A percentile compares a stretch with the other conserved stretches of the same genome.
Evolutionary conservation across 2,113 vertebrate genomes (phyloP).

Genomic region (Vireo altiloquus): DNA sequence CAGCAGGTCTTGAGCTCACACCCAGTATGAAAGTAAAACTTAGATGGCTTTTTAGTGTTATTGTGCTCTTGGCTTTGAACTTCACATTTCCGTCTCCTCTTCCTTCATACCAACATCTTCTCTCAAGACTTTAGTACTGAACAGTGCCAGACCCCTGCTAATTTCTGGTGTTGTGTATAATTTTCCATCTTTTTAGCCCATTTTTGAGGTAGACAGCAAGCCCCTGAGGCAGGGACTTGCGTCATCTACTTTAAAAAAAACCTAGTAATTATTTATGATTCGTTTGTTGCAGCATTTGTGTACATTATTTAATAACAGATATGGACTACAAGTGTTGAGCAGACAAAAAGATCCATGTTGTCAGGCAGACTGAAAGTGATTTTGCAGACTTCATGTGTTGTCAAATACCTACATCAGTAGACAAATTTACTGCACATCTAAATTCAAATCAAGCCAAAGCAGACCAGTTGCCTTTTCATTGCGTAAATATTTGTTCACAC

Average conservation of each 20-base stretch:
- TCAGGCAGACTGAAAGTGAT: background rate
- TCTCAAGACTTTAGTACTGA: background rate
- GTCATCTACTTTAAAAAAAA: background rate
- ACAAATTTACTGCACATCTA: background rate
- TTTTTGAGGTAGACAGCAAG: background rate
- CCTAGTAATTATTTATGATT: constrained; percentile 25
- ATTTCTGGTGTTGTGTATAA: background rate
- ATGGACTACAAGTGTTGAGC: background rate
- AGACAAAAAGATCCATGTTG: background rate
- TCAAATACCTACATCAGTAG: background rate
- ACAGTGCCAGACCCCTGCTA: background rate
- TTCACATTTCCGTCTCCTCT: background rate
- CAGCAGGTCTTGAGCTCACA: background rate
- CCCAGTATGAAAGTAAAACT: background rate
- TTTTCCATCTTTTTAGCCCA: background rate
- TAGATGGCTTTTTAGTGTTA: background rate
- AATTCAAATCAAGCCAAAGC: background rate
- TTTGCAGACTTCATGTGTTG: background rate
- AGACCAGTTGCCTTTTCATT: background rate
- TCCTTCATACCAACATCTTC: background rate
- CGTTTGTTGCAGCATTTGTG: background rate
- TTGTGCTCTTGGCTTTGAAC: background rate
- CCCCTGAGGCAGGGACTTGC: background rate
- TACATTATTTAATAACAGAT: background rate
- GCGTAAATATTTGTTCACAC: background rate